phyloP scores from a whole-genome alignment of 2,888 invertebrate species.

The Pyralis farinalis region DNA sequence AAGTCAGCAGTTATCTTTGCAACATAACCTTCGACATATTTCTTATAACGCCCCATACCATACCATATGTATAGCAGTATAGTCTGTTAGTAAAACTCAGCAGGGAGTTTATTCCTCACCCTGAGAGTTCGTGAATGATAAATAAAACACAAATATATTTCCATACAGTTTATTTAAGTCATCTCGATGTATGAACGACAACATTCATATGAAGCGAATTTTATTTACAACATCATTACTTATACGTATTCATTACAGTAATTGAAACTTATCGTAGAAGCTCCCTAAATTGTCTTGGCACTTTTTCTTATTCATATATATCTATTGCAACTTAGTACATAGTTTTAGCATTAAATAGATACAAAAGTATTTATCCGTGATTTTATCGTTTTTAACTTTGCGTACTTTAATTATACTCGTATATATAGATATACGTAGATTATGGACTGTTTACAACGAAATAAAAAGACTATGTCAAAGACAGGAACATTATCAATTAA shows the following conservation, averaged over 20 bases:
- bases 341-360: constrained; percentile 1
- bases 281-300: constrained; percentile 75
- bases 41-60: too few species aligned
- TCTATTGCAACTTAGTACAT: constrained; percentile 7
- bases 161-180: constrained; percentile 61
- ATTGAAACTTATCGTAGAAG: constrained; percentile 59
- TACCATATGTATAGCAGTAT: too few species aligned
- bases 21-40: too few species aligned
- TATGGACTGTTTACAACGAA: too few species aligned
- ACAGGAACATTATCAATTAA: too few species aligned
- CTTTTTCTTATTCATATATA: constrained; percentile 50
- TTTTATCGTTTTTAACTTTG: background rate
- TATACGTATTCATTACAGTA: constrained; percentile 19
- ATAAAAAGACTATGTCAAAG: too few species aligned
- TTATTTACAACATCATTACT: constrained; percentile 40
- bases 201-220: constrained; percentile 59
- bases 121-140: too few species aligned
- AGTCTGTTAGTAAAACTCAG: too few species aligned
- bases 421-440: too few species aligned
- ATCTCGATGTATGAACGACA: constrained; percentile 58
- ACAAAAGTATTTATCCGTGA: background rate
- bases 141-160: constrained; percentile 26
- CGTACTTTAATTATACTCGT: background rate
- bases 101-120: too few species aligned
- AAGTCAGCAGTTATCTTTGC: too few species aligned